phyloP scores from a whole-genome alignment of 2,797 vertebrate species.

The Clamator glandarius region DNA sequence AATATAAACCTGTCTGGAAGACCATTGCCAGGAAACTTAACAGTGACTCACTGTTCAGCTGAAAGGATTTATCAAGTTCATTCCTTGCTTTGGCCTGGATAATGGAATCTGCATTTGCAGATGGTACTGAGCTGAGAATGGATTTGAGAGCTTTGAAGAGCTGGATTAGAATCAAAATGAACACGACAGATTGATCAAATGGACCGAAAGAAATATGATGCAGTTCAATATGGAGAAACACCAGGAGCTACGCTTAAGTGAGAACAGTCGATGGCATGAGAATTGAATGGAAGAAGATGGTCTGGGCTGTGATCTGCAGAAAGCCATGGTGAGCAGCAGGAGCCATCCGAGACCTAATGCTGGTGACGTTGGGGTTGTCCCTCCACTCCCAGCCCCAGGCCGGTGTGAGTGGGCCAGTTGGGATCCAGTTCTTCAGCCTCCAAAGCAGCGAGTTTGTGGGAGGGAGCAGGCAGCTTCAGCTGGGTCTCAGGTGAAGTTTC shows the following conservation, averaged over 20 bases:
- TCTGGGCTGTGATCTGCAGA: not conserved
- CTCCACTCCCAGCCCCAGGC: not conserved
- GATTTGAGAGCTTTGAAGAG: not conserved
- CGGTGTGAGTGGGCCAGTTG: not conserved
- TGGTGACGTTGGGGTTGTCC: not conserved
- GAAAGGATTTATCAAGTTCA: slow-evolving; percentile 13
- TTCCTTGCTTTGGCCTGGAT: slow-evolving; percentile 36
- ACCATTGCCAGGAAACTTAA: not conserved
- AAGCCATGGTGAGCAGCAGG: not conserved
- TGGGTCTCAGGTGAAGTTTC: not conserved
- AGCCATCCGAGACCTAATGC: not conserved
- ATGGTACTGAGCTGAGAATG: not conserved
- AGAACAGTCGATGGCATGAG: not conserved
- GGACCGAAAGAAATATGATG: not conserved
- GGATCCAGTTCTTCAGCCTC: not conserved
- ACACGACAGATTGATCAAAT: not conserved
- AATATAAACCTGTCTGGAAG: not conserved
- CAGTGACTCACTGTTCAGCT: slow-evolving; percentile 32
- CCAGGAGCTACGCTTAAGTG: not conserved
- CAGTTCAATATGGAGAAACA: not conserved
- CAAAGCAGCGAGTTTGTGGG: not conserved
- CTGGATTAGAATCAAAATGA: not conserved
- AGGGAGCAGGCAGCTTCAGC: not conserved
- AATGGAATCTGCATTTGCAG: slow-evolving; percentile 16
- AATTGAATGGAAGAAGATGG: not conserved